These are phyloP conservation scores for Perccottus glenii DNA, from an alignment of 2,113 vertebrate genomes.

Conservation along the genomic window DNA sequence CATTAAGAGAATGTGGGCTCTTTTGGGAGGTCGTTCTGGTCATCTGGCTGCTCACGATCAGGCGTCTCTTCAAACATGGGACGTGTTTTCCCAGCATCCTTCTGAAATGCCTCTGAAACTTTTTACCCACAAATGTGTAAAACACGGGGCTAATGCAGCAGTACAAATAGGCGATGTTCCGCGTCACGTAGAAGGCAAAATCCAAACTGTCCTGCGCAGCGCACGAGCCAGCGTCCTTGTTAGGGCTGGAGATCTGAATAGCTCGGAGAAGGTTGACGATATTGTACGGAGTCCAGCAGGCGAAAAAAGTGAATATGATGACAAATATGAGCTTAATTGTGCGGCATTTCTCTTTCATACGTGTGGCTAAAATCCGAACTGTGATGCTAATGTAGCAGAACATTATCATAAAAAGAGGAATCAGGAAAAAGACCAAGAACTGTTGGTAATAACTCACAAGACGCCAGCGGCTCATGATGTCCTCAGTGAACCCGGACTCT, in stretches of 20 bases:
- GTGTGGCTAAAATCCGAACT: slow-evolving; percentile 71
- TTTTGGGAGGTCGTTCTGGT: slow-evolving; percentile 67
- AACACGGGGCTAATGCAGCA: slow-evolving; percentile 81
- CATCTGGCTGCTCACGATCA: slow-evolving; percentile 60
- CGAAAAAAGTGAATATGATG: slow-evolving; percentile 77
- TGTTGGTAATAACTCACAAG: slow-evolving; percentile 76
- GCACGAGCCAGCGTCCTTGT: neutral
- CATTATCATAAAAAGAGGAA: slow-evolving; percentile 74
- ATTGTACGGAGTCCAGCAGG: slow-evolving; percentile 82
- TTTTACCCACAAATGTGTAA: slow-evolving; percentile 82
- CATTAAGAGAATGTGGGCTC: slow-evolving; percentile 58
- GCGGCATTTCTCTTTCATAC: slow-evolving; percentile 74
- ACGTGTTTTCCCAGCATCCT: slow-evolving; percentile 62
- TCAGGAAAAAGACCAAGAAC: slow-evolving; percentile 78
- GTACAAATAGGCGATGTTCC: slow-evolving; percentile 79
- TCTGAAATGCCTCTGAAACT: slow-evolving; percentile 80
- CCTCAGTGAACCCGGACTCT: slow-evolving; percentile 18
- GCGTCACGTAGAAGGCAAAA: slow-evolving; percentile 72
- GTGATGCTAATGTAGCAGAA: slow-evolving; percentile 79
- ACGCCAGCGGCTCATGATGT: slow-evolving; percentile 56
- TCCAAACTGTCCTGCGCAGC: slow-evolving; percentile 24
- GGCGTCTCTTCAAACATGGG: slow-evolving; percentile 67
- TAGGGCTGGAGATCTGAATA: slow-evolving; percentile 16
- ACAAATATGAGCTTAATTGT: slow-evolving; percentile 79
- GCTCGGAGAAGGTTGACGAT: slow-evolving; percentile 73